Evolutionary conservation across 2,888 invertebrate species (phyloP), one percentile per base, ranked within the genome.

Genomic region (Caenorhabditis imperialis): DNA sequence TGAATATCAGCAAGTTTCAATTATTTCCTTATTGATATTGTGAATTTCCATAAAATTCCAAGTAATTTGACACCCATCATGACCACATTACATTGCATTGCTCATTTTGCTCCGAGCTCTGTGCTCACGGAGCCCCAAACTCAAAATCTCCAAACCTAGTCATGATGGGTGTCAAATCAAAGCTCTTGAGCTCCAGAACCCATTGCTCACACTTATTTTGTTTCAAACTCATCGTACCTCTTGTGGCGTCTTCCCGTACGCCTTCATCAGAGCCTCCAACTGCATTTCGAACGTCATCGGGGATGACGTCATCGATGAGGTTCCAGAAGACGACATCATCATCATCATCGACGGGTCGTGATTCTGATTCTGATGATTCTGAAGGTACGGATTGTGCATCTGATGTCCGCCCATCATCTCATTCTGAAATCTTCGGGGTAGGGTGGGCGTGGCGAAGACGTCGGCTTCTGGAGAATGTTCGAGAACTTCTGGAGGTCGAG

Each of bases 251-350:
- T 80, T 80, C 10, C 78, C 78, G 40, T 77, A 75, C 16, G 35
- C 45, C 35, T 78, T 78, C 80, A 80, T 80, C 30, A 80, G 37
- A 0, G 71, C 61, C 18, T 74, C 74, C 50, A 80, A 45, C 53
- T 80, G 78, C 12, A 60, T 23, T 37, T 75, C 75, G 30, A 80
- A 80, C 1, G 61, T 51, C 3, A 18, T 25, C 16, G 58, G 53
- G 16, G 58, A 35, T 16, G 60, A 53, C 7, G 42, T 48, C 16
- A 44, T 16, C 8, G 40, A 27, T 7, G 47, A 37, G 2, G 62
- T 40, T 8, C 16, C 54, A 10, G 10, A 18, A 18, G 55, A 57
- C 37, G 44, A 22, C 60, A 37, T 37, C 42, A 48, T 45, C 48
- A 57, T 27, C n/a, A 58, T 23, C 35, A 37, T 38, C 40, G 47